A percentile compares a stretch with the other conserved stretches of the same genome.
Conservation (phyloP, 1,140 invertebrate genomes). For the Caenorhabditis elegans region WBcel235 BX284606.5:9679501-9680000, state of each 20-base stretch:
- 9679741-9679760: background rate
- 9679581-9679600: background rate
- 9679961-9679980: background rate
- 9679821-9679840: background rate
- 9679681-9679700: background rate
- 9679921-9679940: background rate
- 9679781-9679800: background rate
- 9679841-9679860: background rate
- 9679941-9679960: background rate
- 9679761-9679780: background rate
- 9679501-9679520: background rate
- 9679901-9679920: background rate
- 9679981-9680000: background rate
- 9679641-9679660: background rate
- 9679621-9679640: background rate
- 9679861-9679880: background rate
- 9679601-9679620: slow-evolving; percentile 16
- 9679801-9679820: background rate
- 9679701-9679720: background rate
- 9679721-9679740: background rate
- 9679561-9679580: slow-evolving; percentile 14
- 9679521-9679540: background rate
- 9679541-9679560: background rate
- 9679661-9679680: background rate
- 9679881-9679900: background rate